Conservation (phyloP, 2,888 invertebrate genomes). For the Choreutis nemorana region DNA sequence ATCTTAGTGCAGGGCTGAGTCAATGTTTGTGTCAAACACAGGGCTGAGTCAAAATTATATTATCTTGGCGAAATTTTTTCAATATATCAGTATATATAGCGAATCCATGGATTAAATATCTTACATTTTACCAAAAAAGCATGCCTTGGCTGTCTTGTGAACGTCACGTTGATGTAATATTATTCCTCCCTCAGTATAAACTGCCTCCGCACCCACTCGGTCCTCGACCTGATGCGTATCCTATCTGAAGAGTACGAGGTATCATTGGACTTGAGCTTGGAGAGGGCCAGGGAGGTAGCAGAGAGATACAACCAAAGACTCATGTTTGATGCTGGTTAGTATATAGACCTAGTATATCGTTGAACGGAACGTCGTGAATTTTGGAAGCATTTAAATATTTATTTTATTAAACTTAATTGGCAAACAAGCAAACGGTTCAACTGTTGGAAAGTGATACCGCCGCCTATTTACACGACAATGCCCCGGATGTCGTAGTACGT, state of each 20-base stretch:
- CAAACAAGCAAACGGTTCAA: neutral
- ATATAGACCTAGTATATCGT: neutral
- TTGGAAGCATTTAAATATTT: conserved; percentile 1
- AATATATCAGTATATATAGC: too few species aligned
- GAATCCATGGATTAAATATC: too few species aligned
- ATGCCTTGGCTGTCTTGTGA: too few species aligned
- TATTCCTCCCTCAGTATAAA: conserved; percentile 73
- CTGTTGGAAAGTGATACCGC: neutral
- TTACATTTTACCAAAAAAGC: too few species aligned
- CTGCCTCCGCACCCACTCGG: conserved; percentile 78
- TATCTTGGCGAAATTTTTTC: too few species aligned
- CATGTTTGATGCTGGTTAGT: conserved; percentile 73
- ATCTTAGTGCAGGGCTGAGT: too few species aligned
- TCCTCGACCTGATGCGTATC: conserved; percentile 72
- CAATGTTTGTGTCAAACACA: too few species aligned
- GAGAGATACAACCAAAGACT: conserved; percentile 76
- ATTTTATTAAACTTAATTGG: neutral
- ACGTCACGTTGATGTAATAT: too few species aligned
- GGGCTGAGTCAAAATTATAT: too few species aligned
- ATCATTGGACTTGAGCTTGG: conserved; percentile 32
- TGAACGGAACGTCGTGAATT: too few species aligned
- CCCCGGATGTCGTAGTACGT: too few species aligned
- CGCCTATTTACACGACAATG: neutral
- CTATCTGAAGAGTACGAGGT: conserved; percentile 30
- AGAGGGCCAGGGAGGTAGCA: conserved; percentile 44